These are phyloP conservation scores for Apostichopus leukothele DNA, from an alignment of 53 echinoderm and acorn worm genomes.

Conservation along the genomic window DNA sequence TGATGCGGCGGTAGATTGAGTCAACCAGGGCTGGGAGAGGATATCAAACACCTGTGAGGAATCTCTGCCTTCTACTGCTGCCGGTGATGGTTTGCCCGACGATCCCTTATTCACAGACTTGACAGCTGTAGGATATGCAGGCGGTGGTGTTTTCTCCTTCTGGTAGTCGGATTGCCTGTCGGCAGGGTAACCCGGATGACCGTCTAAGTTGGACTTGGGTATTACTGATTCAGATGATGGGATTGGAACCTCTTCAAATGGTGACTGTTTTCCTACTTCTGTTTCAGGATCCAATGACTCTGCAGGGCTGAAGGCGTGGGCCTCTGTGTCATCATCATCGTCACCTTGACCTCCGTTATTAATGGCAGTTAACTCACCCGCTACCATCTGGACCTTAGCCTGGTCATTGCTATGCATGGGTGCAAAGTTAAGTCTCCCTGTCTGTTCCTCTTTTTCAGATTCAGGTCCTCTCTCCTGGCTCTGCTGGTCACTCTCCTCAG, in stretches of 20 bases:
- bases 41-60: slow-evolving; percentile 46
- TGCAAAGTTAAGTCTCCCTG: not conserved
- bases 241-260: not conserved
- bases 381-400: not conserved
- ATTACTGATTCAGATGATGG: not conserved
- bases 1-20: slow-evolving; percentile 6
- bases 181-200: not conserved
- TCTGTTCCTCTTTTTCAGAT: not conserved
- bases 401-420: not conserved
- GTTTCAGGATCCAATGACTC: not conserved
- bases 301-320: slow-evolving; percentile 41
- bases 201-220: not conserved
- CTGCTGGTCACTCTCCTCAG: slow-evolving; percentile 66
- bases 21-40: slow-evolving; percentile 66
- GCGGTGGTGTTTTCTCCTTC: slow-evolving; percentile 5
- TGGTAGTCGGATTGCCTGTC: not conserved
- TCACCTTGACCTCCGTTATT: not conserved
- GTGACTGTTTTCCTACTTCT: not conserved
- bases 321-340: slow-evolving; percentile 28
- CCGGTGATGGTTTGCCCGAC: not conserved
- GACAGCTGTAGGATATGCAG: slow-evolving; percentile 15
- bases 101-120: not conserved
- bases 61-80: slow-evolving; percentile 2
- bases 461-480: not conserved
- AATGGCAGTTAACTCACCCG: not conserved